Evolutionary conservation across 2,113 vertebrate genomes (phyloP), one percentile per base, ranked within the genome.

Genomic region (Xerus inauris): DNA sequence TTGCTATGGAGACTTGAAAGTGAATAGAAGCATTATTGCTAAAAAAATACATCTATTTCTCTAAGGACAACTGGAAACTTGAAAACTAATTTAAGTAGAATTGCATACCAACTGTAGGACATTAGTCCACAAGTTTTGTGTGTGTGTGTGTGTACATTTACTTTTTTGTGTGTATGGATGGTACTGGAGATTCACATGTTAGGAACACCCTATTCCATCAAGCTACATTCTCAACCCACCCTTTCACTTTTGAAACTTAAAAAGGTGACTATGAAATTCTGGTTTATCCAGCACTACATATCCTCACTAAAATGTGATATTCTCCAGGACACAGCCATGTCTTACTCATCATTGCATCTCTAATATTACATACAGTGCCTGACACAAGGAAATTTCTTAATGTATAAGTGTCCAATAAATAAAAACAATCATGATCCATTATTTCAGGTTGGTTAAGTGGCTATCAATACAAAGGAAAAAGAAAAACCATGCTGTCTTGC

Each of bases 11-110:
- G 51, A 94, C 35, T 84, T 95, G 8, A 10, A 85, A 91, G 40
- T 69, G 95, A 94, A 83, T 69, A 80, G 22, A 93, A 81, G 35
- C 32, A 89, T 77, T 76, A 47, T 38, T 91, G 13, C 16, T 77
- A 26, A 42, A 77, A 87, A 86, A 59, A n/a, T 32, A 62, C 22
- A 75, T 64, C 12, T 73, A 19, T 76, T 87, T 9, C 17, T 83
- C 45, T 87, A 79, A 79, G 32, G 11, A 73, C 3, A 42, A 86
- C 49, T 42, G 20, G 38, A 95, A 95, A 76, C 28, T 65, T 79
- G 9, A 91, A 94, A 79, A 79, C 5, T 51, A 85, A 87, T 93
- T 96, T 94, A 92, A 79, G 11, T 94, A 81, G 13, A 93, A 83
- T 38, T 94, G 3, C n/a, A 80, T 45, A 87, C 6, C 13, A 82